A percentile compares a stretch with the other conserved stretches of the same genome.
Conservation (phyloP, 2,797 vertebrate species). For the Macropodus opercularis region DNA sequence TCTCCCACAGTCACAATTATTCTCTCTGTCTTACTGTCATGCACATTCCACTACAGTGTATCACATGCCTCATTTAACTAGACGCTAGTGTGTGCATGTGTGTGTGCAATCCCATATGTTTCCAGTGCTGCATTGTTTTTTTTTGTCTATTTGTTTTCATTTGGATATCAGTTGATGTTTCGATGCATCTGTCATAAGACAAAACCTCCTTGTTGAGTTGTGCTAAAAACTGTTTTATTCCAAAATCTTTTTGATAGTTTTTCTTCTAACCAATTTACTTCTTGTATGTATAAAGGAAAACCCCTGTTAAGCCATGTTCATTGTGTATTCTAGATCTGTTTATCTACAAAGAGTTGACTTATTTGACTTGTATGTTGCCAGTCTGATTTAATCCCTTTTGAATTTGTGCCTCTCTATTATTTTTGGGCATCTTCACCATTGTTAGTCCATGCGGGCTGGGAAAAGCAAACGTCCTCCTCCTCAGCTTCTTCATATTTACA, state of each 20-base stretch:
- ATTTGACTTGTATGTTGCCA: no score
- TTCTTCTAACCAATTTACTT: conserved; percentile 25
- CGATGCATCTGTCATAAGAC: conserved; percentile 41
- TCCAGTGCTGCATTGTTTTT: conserved; percentile 47
- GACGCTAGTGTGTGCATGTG: conserved; percentile 45
- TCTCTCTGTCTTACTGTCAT: conserved; percentile 76
- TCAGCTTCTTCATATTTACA: no score
- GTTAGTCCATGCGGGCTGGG: no score
- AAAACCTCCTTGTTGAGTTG: conserved; percentile 46
- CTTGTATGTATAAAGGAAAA: conserved; percentile 1
- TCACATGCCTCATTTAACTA: conserved; percentile 77
- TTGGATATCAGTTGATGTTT: conserved; percentile 52
- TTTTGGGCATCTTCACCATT: no score
- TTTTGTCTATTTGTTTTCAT: conserved; percentile 59
- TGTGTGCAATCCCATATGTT: conserved; percentile 42
- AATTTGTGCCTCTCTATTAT: not conserved
- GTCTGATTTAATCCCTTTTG: not conserved
- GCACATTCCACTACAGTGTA: conserved; percentile 69
- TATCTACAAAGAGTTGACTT: no score
- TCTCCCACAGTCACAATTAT: conserved; percentile 74
- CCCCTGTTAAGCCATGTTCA: not conserved
- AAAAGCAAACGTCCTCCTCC: no score
- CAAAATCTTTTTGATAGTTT: conserved; percentile 14
- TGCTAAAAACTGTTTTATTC: conserved; percentile 15
- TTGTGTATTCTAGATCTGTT: no score